These are phyloP conservation scores for Pseudomugil tenellus DNA, from an alignment of 2,797 vertebrate genomes.

Conservation along the genomic window DNA sequence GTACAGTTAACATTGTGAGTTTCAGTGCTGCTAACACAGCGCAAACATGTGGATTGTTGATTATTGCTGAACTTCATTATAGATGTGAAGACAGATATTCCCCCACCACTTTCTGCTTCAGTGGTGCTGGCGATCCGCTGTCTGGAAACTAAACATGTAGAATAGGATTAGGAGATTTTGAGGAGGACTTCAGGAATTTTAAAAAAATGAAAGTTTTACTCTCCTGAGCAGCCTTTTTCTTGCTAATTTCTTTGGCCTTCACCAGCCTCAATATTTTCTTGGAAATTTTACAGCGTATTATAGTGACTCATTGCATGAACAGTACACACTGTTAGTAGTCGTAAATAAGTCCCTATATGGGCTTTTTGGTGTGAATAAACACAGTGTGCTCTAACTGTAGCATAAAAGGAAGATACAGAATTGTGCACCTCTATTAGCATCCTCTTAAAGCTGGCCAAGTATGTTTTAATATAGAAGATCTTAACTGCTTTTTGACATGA, in stretches of 20 bases:
- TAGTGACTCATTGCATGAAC: slow-evolving; percentile 12
- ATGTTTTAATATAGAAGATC: slow-evolving; percentile 14
- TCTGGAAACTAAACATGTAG: neutral
- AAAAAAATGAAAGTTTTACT: neutral
- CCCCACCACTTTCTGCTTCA: slow-evolving; percentile 5
- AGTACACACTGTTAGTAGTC: neutral
- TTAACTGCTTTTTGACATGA: neutral
- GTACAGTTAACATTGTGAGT: slow-evolving; percentile 47
- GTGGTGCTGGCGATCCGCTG: neutral
- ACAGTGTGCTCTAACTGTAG: slow-evolving; percentile 1
- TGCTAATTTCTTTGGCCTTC: slow-evolving; percentile 3
- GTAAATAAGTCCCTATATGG: neutral
- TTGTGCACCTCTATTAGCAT: neutral
- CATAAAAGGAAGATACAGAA: neutral
- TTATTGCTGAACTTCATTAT: slow-evolving; percentile 30
- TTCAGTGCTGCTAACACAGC: slow-evolving; percentile 39
- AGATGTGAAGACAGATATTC: slow-evolving; percentile 2
- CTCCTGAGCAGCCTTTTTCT: neutral
- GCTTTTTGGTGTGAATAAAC: slow-evolving; percentile 12
- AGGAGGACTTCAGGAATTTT: neutral
- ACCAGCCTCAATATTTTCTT: slow-evolving; percentile 2
- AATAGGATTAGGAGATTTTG: neutral
- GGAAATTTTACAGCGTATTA: neutral
- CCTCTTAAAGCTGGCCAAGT: slow-evolving; percentile 5
- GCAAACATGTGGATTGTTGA: slow-evolving; percentile 23